Conservation (phyloP, 2,113 vertebrate species). For the Onychorhynchus coronatus region DNA sequence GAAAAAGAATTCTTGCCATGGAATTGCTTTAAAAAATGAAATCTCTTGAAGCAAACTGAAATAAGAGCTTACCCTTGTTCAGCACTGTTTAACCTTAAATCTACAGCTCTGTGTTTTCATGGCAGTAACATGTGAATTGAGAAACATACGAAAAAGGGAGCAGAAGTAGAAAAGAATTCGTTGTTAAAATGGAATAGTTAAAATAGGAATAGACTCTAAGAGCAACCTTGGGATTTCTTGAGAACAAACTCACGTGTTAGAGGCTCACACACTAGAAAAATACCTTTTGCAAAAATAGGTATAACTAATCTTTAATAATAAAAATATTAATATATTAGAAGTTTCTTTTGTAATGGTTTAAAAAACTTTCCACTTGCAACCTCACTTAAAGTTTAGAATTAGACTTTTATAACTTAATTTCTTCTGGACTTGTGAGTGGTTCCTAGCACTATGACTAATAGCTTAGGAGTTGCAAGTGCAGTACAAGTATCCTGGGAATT, state of each 20-base stretch:
- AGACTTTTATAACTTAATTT: neutral
- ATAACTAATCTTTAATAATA: neutral
- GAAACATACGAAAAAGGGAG: neutral
- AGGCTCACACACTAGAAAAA: neutral
- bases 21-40: neutral
- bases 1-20: neutral
- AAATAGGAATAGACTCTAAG: neutral
- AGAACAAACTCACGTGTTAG: neutral
- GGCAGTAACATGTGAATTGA: neutral
- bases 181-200: neutral
- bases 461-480: neutral
- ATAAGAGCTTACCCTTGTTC: neutral
- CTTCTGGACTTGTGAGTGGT: neutral
- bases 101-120: neutral
- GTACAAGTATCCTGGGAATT: neutral
- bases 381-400: neutral
- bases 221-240: neutral
- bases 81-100: neutral
- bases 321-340: neutral
- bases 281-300: neutral
- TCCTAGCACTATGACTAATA: neutral
- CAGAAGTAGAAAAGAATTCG: neutral
- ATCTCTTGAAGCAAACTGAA: neutral
- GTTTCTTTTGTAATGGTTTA: neutral
- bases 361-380: neutral